Conservation (phyloP, 2,888 invertebrate species). For the Phortica magna region DNA sequence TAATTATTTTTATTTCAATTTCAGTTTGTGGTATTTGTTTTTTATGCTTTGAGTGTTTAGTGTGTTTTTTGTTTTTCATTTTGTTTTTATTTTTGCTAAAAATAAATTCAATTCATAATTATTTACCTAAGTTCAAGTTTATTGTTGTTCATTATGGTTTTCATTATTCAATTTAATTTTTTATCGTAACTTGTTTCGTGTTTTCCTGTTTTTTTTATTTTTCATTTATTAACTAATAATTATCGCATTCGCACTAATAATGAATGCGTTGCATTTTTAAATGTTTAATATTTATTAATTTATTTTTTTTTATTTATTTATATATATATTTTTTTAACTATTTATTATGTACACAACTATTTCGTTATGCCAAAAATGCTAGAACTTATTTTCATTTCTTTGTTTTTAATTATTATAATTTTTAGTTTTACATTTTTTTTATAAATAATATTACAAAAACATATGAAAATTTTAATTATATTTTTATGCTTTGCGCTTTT, state of each 20-base stretch:
- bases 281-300: conserved; percentile 56
- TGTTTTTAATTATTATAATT: conserved; percentile 20
- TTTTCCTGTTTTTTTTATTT: conserved; percentile 38
- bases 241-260: conserved; percentile 12
- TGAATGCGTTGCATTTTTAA: conserved; percentile 40
- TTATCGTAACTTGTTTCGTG: conserved; percentile 17
- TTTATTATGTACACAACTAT: conserved; percentile 70
- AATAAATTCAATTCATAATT: conserved; percentile 71
- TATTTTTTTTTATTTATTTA: conserved; percentile 43
- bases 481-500: conserved; percentile 15
- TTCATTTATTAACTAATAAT: conserved; percentile 9
- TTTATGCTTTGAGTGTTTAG: conserved; percentile 28
- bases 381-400: conserved; percentile 54
- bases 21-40: conserved; percentile 50
- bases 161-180: conserved; percentile 49
- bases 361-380: conserved; percentile 67
- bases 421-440: neutral
- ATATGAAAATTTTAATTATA: conserved; percentile 41
- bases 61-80: conserved; percentile 32
- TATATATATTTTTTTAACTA: conserved; percentile 63
- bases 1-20: conserved; percentile 57
- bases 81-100: conserved; percentile 65
- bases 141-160: conserved; percentile 59
- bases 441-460: conserved; percentile 46
- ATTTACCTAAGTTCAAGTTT: conserved; percentile 68